Conservation (phyloP, 2,113 vertebrate species). For the Otus sunia region DNA sequence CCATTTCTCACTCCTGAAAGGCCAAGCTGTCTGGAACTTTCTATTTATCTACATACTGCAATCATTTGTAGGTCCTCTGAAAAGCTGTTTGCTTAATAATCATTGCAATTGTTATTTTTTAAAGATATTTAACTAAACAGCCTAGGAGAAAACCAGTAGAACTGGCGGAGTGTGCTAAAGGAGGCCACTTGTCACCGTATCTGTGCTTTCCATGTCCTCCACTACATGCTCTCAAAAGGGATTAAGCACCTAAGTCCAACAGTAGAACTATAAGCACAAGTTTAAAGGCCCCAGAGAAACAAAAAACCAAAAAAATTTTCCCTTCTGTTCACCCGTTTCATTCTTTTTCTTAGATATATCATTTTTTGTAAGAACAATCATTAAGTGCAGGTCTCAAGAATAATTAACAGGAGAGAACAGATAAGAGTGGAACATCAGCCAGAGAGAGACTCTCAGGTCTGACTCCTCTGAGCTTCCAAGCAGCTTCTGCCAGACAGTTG, state of each 20-base stretch:
- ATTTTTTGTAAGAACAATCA: not conserved
- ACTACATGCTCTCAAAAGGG: not conserved
- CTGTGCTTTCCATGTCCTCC: not conserved
- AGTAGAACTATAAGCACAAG: not conserved
- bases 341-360: not conserved
- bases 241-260: not conserved
- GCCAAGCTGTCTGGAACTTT: not conserved
- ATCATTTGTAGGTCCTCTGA: not conserved
- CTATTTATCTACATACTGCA: fast-evolving
- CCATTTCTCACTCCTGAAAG: not conserved
- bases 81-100: not conserved
- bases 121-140: not conserved
- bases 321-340: not conserved
- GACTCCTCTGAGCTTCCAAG: not conserved
- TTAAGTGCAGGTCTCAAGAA: not conserved
- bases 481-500: not conserved
- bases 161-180: not conserved
- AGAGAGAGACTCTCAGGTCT: not conserved
- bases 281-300: not conserved
- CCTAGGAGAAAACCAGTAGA: not conserved
- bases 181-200: not conserved
- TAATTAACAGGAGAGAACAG: not conserved
- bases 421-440: not conserved
- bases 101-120: not conserved
- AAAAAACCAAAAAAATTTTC: not conserved